Evolutionary conservation across 2,888 invertebrate species (phyloP), one percentile per base, ranked within the genome.

Genomic region (Trachelus tabidus): DNA sequence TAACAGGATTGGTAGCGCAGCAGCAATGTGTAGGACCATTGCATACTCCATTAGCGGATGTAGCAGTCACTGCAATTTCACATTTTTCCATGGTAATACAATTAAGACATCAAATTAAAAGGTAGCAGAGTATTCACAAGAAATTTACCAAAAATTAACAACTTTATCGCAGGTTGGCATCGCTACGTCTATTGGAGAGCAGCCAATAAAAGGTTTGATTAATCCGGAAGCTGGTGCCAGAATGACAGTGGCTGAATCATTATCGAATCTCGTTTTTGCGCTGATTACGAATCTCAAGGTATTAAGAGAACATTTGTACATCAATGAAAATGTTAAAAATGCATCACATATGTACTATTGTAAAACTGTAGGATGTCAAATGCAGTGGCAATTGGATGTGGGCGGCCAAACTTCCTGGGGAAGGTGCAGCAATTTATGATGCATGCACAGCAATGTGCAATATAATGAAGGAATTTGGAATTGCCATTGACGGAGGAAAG

Each of bases 311-410:
- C 11, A 77, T 35, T 12, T 9, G 1, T 56, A 23, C 9, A 56
- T 74, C 2, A 12, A 15, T 77, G 31, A 69, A 73, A 79, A 69
- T 23, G 23, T 75, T 76, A 34, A 74, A 71, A 69, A 30, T 34
- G 3, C n/a, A 73, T 34, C 73, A 69, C 34, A 4, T 56, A 23
- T 56, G 2, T 23, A 9, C 56, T 56, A 23, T 4, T 75, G 75
- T 69, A 79, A 77, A 71, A n/a, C 80, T 83, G 12, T 93, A 96
- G 92, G 99, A 99, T 92, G 96, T 99, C 1, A 99, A 99, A 92
- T 99, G 99, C 91, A 98, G 98, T 69, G 99, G 98, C n/a, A 99
- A 99, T 92, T 99, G 99, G 99, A 99, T 99, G 99, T 99, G 99
- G 99, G 96, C 98, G 0, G 99, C 99, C 15, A 99, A 99, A 92